Evolutionary conservation across 2,113 vertebrate species (phyloP).

Genomic region (Ranitomeya variabilis): DNA sequence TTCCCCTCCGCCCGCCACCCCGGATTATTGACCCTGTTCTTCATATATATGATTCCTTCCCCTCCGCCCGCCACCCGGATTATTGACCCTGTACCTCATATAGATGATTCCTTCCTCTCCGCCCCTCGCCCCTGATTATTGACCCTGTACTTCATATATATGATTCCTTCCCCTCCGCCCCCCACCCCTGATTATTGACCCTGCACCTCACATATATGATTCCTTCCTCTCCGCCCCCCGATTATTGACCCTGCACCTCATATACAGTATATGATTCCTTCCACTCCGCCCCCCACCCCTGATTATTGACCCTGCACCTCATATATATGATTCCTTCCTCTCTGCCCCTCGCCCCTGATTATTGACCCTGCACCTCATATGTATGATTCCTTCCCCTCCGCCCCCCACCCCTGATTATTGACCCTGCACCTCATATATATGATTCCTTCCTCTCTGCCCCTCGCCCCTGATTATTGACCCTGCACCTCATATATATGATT

Average conservation of each 20-base stretch:
- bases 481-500: background rate
- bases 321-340: too few relatives aligned
- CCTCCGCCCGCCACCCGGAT: background rate
- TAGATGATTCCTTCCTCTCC: background rate
- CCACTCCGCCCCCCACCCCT: background rate
- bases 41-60: background rate
- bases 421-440: background rate
- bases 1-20: background rate
- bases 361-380: background rate
- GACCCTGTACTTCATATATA: too few relatives aligned
- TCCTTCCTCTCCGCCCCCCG: too few relatives aligned
- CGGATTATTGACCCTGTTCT: background rate
- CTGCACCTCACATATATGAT: too few relatives aligned
- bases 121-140: too few relatives aligned
- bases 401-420: background rate
- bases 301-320: background rate
- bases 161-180: too few relatives aligned
- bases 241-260: background rate
- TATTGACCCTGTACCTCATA: too few relatives aligned
- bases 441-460: background rate
- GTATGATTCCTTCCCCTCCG: too few relatives aligned
- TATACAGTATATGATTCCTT: too few relatives aligned
- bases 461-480: background rate
- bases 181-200: too few relatives aligned
- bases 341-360: background rate